These are phyloP conservation scores for western clawed frog (Xenopus tropicalis) DNA, from an alignment of 2,113 vertebrate genomes.

Conservation along the genomic window UCB_Xtro_10.0 CM004450.2:84544501-84545000, in stretches of 20 bases:
- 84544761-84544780: neutral
- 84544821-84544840: too few species aligned
- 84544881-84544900: too few species aligned
- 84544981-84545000: too few species aligned
- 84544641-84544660: constrained; percentile 8
- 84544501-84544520: neutral
- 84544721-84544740: neutral
- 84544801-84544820: too few species aligned
- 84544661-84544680: constrained; percentile 1
- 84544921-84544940: too few species aligned
- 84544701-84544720: neutral
- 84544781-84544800: neutral
- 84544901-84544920: too few species aligned
- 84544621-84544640: neutral
- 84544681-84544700: constrained; percentile 22
- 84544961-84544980: too few species aligned
- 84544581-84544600: constrained; percentile 21
- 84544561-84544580: constrained; percentile 24
- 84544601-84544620: constrained; percentile 4
- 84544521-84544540: neutral
- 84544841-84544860: too few species aligned
- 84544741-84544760: neutral
- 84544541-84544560: constrained; percentile 1
- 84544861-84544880: too few species aligned
- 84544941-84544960: too few species aligned